A percentile compares a stretch with the other conserved stretches of the same genome.
Conservation (phyloP, 2,888 invertebrate species). For the Pristionchus mayeri region DNA sequence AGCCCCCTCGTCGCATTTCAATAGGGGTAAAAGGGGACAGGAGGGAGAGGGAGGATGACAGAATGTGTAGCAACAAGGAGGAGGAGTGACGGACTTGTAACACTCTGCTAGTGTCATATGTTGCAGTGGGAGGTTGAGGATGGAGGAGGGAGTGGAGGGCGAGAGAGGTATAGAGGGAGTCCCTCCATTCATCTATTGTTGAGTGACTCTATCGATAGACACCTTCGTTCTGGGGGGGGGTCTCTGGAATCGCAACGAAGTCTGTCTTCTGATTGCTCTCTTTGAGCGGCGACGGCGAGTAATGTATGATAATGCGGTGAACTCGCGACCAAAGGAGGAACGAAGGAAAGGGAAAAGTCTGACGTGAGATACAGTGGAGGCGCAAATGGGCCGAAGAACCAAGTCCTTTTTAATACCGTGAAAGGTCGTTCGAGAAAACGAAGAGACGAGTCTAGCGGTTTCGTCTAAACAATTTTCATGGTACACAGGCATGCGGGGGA, state of each 20-base stretch:
- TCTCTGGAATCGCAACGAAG: not conserved
- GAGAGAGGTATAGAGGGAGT: not conserved
- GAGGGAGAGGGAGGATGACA: not conserved
- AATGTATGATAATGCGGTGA: slow-evolving; percentile 32
- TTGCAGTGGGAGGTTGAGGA: slow-evolving; percentile 10
- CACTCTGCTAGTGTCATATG: slow-evolving; percentile 36
- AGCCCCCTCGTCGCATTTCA: slow-evolving; percentile 15
- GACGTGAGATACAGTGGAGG: slow-evolving; percentile 43
- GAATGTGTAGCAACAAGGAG: slow-evolving; percentile 31
- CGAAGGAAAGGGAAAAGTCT: not conserved
- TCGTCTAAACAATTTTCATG: slow-evolving; percentile 6
- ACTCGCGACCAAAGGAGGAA: slow-evolving; percentile 19
- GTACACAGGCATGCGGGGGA: slow-evolving; percentile 1
- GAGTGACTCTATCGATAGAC: slow-evolving; percentile 12
- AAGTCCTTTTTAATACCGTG: not conserved
- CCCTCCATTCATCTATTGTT: slow-evolving; percentile 35
- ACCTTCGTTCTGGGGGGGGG: not conserved
- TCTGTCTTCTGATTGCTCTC: not conserved
- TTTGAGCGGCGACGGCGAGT: not conserved
- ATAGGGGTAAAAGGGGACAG: not conserved
- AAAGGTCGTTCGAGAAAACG: slow-evolving; percentile 3
- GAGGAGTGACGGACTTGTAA: not conserved
- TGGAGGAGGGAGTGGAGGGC: not conserved
- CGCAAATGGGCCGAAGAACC: not conserved
- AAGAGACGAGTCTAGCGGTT: not conserved